Conservation (phyloP, 1,140 invertebrate species). For the Drosophila cardini region DNA sequence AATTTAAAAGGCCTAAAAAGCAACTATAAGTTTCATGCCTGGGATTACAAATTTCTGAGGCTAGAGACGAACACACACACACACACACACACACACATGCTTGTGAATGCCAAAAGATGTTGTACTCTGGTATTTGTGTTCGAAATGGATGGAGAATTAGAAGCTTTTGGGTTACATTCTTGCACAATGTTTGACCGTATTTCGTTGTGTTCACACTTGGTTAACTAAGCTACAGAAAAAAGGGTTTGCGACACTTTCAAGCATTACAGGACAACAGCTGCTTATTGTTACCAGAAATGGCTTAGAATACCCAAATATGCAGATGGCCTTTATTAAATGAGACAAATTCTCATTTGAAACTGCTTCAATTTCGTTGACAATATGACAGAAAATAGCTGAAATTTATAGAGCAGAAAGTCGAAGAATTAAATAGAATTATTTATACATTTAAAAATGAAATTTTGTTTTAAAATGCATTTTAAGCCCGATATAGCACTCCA, state of each 20-base stretch:
- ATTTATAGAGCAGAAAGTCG: background rate
- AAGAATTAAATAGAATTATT: background rate
- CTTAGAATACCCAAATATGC: slow-evolving; percentile 1
- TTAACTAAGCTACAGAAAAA: slow-evolving; percentile 36
- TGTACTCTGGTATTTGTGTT: slow-evolving; percentile 1
- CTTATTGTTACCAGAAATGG: slow-evolving; percentile 14
- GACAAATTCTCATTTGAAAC: slow-evolving; percentile 2
- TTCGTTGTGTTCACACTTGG: slow-evolving; percentile 40
- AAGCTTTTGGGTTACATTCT: slow-evolving; percentile 15
- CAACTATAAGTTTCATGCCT: slow-evolving; percentile 47
- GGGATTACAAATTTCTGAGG: slow-evolving; percentile 36
- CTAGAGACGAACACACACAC: background rate
- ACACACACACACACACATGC: no score
- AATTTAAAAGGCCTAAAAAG: slow-evolving; percentile 55
- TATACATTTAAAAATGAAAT: background rate
- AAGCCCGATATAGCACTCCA: no score
- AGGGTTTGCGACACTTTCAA: slow-evolving; percentile 34
- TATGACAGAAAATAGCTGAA: background rate
- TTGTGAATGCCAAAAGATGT: slow-evolving; percentile 26
- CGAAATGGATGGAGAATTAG: slow-evolving; percentile 7
- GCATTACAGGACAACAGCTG: slow-evolving; percentile 38
- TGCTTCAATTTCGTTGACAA: slow-evolving; percentile 12
- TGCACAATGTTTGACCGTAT: slow-evolving; percentile 20
- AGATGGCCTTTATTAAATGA: slow-evolving; percentile 23
- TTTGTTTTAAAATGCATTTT: no score